Conservation (phyloP, 2,113 vertebrate genomes). For the Bujurquina vittata region DNA sequence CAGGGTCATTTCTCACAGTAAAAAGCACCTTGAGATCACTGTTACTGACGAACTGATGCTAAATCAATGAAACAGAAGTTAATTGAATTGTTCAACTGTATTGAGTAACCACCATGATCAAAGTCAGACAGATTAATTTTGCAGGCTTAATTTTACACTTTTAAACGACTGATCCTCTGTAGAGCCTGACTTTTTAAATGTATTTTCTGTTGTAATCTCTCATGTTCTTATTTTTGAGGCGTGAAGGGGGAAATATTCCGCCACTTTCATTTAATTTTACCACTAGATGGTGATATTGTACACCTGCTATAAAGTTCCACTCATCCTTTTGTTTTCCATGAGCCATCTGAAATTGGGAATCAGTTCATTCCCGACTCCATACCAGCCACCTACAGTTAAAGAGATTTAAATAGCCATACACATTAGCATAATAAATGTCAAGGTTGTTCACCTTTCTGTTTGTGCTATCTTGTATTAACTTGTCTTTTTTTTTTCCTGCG, state of each 20-base stretch:
- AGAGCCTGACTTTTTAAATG: neutral
- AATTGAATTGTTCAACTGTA: neutral
- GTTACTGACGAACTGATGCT: neutral
- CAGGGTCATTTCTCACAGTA: neutral
- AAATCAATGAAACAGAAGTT: neutral
- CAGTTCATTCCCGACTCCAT: constrained; percentile 23
- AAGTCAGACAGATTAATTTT: neutral
- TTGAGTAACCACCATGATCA: neutral
- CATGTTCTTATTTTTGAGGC: neutral
- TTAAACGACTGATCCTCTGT: neutral
- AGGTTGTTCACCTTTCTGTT: constrained; percentile 19
- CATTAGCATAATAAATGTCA: constrained; percentile 5
- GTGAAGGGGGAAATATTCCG: neutral
- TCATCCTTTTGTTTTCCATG: neutral
- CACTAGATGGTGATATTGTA: constrained; percentile 58
- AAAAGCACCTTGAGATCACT: neutral
- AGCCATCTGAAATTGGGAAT: constrained; percentile 44
- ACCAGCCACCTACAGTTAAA: neutral
- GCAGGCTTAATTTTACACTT: neutral
- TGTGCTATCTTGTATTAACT: constrained; percentile 42
- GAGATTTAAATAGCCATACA: constrained; percentile 27
- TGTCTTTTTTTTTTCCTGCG: neutral
- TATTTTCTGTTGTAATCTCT: neutral
- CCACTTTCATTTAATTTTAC: neutral
- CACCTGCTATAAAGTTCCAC: neutral